Percentiles rank a stretch among this genome's conserved stretches.
phyloP scores from a whole-genome alignment of 2,113 vertebrate species.

The Cyanoderma ruficeps region DNA sequence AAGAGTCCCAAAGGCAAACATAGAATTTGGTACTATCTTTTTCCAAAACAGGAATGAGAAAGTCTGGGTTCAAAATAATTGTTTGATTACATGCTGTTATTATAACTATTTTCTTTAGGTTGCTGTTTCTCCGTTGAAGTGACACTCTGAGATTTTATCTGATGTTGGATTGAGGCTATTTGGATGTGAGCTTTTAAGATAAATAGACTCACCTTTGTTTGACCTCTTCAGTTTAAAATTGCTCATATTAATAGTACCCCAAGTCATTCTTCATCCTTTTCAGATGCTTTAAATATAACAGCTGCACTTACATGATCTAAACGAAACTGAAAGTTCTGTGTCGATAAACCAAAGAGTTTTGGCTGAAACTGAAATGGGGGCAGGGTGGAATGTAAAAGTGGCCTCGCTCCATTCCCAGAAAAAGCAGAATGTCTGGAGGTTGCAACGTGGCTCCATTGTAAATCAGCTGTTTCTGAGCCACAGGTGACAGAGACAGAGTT shows the following conservation, averaged over 20 bases:
- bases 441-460: background rate
- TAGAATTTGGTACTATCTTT: background rate
- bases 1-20: background rate
- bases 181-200: background rate
- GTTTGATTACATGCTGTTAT: background rate
- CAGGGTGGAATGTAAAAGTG: background rate
- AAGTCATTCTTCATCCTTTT: background rate
- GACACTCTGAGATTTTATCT: background rate
- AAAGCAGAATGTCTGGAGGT: background rate
- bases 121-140: background rate
- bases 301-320: background rate
- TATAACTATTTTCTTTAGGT: background rate
- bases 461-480: background rate
- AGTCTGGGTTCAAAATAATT: background rate
- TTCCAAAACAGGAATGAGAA: background rate
- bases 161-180: background rate
- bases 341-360: background rate
- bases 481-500: background rate
- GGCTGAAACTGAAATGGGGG: background rate
- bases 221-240: background rate
- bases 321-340: background rate
- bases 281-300: background rate
- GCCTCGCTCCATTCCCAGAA: background rate
- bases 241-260: background rate
- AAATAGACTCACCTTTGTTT: constrained; percentile 25